Evolutionary conservation across 2,888 invertebrate genomes (phyloP).

Genomic region (Gymnosoma rotundatum): DNA sequence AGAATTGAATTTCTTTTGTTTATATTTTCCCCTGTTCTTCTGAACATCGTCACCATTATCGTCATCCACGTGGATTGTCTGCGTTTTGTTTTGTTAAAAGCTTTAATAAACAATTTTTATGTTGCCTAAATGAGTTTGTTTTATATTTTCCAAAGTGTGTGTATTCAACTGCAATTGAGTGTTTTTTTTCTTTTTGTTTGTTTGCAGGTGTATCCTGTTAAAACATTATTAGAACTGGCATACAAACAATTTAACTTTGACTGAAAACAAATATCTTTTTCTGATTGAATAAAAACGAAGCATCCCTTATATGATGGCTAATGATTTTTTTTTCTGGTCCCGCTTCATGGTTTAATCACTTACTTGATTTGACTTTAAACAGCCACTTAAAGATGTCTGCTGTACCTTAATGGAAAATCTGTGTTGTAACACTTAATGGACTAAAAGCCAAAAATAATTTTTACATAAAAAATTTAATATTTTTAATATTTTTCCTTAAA

Average conservation of each 20-base stretch:
- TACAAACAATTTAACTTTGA: conserved; percentile 60
- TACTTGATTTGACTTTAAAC: conserved; percentile 26
- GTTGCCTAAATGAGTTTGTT: conserved; percentile 61
- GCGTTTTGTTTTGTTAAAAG: conserved; percentile 55
- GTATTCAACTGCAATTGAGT: conserved; percentile 52
- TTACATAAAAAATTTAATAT: not conserved
- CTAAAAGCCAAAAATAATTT: no score
- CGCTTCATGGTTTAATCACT: not conserved
- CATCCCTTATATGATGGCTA: conserved; percentile 28
- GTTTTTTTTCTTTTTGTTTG: conserved; percentile 4
- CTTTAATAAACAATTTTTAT: conserved; percentile 64
- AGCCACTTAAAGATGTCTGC: conserved; percentile 66
- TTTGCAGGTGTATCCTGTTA: conserved; percentile 65
- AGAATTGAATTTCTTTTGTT: conserved; percentile 4
- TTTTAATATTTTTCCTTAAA: not conserved
- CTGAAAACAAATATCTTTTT: conserved; percentile 37
- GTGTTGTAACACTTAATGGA: conserved; percentile 31
- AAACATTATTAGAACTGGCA: conserved; percentile 51
- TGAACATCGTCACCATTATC: not conserved
- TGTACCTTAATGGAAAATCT: conserved; percentile 63
- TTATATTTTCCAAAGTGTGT: conserved; percentile 38
- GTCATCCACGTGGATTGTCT: conserved; percentile 52
- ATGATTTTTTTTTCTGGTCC: conserved; percentile 27
- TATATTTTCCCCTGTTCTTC: conserved; percentile 8
- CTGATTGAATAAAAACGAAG: conserved; percentile 12